Conservation (phyloP, 2,113 vertebrate species). For the Cryptotis parvus region DNA sequence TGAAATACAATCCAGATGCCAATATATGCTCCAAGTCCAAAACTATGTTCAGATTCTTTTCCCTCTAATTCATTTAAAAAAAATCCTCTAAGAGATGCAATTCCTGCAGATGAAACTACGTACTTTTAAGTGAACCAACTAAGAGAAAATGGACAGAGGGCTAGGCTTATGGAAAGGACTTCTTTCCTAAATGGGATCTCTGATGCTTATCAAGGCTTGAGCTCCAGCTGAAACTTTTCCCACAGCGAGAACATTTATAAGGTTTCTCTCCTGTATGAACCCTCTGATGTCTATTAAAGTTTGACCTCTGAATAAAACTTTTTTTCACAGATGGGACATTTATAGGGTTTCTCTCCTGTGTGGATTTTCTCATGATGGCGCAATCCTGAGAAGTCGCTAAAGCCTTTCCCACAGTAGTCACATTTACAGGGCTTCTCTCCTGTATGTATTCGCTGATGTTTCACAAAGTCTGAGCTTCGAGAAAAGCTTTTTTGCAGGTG, state of each 20-base stretch:
- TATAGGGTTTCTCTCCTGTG: constrained; percentile 82
- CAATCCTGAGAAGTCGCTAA: constrained; percentile 79
- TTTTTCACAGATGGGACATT: constrained; percentile 82
- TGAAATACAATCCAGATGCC: neutral
- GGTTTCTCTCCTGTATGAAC: constrained; percentile 82
- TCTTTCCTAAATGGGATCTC: constrained; percentile 80
- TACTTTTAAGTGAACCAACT: neutral
- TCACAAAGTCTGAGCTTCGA: constrained; percentile 78
- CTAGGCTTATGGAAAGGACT: constrained; percentile 50
- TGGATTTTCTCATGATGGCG: constrained; percentile 81
- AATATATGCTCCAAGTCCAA: neutral
- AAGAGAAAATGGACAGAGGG: neutral
- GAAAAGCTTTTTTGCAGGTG: constrained; percentile 77
- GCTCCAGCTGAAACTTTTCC: constrained; percentile 83
- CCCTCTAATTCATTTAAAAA: neutral
- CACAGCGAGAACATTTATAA: constrained; percentile 78
- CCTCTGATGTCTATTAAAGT: constrained; percentile 80
- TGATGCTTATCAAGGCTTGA: constrained; percentile 82
- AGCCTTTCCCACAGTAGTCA: constrained; percentile 80
- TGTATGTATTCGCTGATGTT: constrained; percentile 78
- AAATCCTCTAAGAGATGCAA: neutral
- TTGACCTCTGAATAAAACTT: constrained; percentile 81
- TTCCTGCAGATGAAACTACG: neutral
- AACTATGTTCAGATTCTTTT: neutral
- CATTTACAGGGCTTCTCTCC: constrained; percentile 83